Percentiles rank a stretch among this genome's conserved stretches.
Evolutionary conservation across 2,888 invertebrate species (phyloP).

Genomic region (Drosophila melanosoma): DNA sequence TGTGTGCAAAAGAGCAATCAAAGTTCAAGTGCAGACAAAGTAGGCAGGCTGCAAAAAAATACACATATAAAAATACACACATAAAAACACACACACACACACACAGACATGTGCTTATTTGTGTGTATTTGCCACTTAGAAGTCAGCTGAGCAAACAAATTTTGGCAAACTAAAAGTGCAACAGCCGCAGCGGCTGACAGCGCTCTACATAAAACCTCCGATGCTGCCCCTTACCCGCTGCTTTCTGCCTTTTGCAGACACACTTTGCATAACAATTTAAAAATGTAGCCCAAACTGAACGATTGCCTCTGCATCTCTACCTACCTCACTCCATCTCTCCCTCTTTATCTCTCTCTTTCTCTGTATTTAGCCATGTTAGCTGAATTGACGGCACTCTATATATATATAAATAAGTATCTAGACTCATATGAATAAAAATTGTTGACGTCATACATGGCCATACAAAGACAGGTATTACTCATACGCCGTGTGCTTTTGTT

Average conservation of each 20-base stretch:
- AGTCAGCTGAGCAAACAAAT: slow-evolving; percentile 37
- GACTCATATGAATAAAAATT: slow-evolving; percentile 26
- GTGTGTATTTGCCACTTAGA: neutral
- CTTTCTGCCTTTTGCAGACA: slow-evolving; percentile 16
- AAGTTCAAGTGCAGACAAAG: slow-evolving; percentile 64
- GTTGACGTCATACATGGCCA: slow-evolving; percentile 51
- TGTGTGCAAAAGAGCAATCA: slow-evolving; percentile 34
- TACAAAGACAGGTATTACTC: slow-evolving; percentile 49
- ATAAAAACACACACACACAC: neutral
- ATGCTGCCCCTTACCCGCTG: neutral
- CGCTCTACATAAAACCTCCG: neutral
- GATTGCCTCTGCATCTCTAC: neutral
- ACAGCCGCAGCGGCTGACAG: slow-evolving; percentile 51
- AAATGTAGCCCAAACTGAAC: slow-evolving; percentile 40
- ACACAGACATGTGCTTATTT: neutral
- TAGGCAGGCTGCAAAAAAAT: slow-evolving; percentile 14
- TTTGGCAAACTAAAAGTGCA: slow-evolving; percentile 55
- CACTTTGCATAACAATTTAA: slow-evolving; percentile 47
- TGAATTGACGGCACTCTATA: slow-evolving; percentile 36
- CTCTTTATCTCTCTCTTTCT: slow-evolving; percentile 11
- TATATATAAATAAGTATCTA: slow-evolving; percentile 37
- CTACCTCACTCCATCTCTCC: neutral
- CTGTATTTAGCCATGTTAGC: slow-evolving; percentile 42
- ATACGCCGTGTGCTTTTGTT: slow-evolving; percentile 49
- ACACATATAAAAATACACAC: neutral